These are phyloP conservation scores for Lamprotornis superbus DNA, from an alignment of 2,113 vertebrate genomes.

Conservation along the genomic window DNA sequence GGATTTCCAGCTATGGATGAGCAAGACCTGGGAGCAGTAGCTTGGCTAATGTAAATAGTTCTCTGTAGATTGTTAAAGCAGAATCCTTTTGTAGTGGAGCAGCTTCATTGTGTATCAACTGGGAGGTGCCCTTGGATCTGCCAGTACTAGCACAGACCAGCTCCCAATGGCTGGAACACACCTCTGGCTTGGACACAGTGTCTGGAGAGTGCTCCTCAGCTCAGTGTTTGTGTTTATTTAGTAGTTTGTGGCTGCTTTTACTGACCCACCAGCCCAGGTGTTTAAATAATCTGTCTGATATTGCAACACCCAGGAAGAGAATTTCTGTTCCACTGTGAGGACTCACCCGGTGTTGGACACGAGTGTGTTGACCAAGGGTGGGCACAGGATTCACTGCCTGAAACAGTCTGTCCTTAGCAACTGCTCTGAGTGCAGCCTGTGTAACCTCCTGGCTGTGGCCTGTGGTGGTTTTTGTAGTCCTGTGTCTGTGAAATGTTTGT, in stretches of 20 bases:
- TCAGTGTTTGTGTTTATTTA: neutral
- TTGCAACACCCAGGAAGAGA: neutral
- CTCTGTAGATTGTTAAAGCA: neutral
- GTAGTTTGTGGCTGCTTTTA: neutral
- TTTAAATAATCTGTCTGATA: neutral
- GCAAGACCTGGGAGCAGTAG: neutral
- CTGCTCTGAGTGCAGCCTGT: neutral
- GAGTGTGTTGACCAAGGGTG: neutral
- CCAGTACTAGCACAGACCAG: neutral
- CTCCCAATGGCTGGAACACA: rapidly evolving
- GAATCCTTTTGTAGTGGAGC: neutral
- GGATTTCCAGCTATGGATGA: neutral
- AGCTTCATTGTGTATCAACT: slow-evolving; percentile 3
- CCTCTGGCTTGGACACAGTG: neutral
- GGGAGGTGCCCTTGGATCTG: slow-evolving; percentile 33
- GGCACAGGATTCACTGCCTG: neutral
- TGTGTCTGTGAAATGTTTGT: neutral
- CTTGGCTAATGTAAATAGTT: neutral
- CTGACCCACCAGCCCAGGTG: neutral
- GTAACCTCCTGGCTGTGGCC: neutral
- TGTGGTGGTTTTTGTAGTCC: neutral
- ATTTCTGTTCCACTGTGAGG: neutral
- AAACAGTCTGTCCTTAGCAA: neutral
- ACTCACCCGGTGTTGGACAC: neutral
- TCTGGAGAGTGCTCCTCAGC: neutral